phyloP scores from a whole-genome alignment of 2,888 invertebrate genomes.

The Sympetrum striolatum region DNA sequence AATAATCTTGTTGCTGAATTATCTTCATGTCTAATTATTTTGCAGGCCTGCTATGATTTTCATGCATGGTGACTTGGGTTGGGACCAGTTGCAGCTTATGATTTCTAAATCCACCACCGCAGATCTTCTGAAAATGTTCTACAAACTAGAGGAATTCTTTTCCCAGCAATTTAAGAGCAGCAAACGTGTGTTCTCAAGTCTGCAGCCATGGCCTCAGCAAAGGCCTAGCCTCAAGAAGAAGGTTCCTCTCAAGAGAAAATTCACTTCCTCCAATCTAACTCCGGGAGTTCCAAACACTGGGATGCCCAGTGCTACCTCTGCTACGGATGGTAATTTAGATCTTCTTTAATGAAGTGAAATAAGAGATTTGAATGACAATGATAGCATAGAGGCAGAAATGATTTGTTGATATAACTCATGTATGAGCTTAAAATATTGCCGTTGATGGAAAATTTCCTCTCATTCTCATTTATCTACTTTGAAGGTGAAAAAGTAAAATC shows the following conservation, averaged over 20 bases:
- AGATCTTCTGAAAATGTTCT: constrained; percentile 95
- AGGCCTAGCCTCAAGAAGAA: constrained; percentile 45
- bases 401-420: no score
- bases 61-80: constrained; percentile 88
- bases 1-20: not conserved
- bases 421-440: no score
- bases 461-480: no score
- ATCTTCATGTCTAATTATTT: not conserved
- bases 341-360: no score
- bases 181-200: constrained; percentile 84
- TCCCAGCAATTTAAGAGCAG: constrained; percentile 97
- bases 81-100: constrained; percentile 97
- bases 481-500: no score
- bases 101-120: constrained; percentile 97
- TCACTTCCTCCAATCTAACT: constrained; percentile 1
- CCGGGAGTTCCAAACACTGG: not conserved
- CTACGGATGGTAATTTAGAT: not conserved
- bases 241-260: constrained; percentile 11
- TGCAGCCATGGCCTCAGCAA: constrained; percentile 63
- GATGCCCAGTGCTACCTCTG: not conserved
- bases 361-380: no score
- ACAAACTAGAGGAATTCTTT: constrained; percentile 96
- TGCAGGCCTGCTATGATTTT: constrained; percentile 85
- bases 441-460: no score
- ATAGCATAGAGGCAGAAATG: no score